phyloP scores from a whole-genome alignment of 2,113 vertebrate species.

The Xerus inauris region DNA sequence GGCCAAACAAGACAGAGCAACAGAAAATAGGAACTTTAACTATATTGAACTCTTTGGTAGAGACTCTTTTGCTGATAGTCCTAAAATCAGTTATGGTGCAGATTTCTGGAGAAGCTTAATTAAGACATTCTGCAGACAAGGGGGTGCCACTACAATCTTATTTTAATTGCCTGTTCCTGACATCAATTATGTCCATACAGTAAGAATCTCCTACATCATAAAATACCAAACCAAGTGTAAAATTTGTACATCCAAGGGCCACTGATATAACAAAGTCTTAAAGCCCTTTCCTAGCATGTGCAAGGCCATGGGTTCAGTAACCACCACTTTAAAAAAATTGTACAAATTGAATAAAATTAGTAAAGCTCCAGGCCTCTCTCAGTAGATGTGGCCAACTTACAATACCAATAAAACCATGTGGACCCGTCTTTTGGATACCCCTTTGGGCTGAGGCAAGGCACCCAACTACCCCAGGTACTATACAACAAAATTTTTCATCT shows the following conservation, averaged over 20 bases:
- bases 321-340: not conserved
- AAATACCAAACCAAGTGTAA: not conserved
- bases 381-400: not conserved
- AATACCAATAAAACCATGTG: not conserved
- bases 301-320: not conserved
- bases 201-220: not conserved
- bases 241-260: not conserved
- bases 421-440: not conserved
- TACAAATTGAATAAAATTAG: not conserved
- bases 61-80: too few species aligned
- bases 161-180: not conserved
- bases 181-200: not conserved
- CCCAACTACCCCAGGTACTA: not conserved
- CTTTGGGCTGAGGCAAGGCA: not conserved
- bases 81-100: too few species aligned
- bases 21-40: too few species aligned
- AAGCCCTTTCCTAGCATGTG: not conserved
- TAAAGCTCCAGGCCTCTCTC: not conserved
- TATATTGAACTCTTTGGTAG: too few species aligned
- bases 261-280: not conserved
- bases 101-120: too few species aligned
- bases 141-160: too few species aligned
- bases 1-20: too few species aligned
- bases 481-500: not conserved
- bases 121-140: too few species aligned